Evolutionary conservation across 1,140 invertebrate species (phyloP), one percentile per base, ranked within the genome.

Genomic region (Cataglyphis hispanica): DNA sequence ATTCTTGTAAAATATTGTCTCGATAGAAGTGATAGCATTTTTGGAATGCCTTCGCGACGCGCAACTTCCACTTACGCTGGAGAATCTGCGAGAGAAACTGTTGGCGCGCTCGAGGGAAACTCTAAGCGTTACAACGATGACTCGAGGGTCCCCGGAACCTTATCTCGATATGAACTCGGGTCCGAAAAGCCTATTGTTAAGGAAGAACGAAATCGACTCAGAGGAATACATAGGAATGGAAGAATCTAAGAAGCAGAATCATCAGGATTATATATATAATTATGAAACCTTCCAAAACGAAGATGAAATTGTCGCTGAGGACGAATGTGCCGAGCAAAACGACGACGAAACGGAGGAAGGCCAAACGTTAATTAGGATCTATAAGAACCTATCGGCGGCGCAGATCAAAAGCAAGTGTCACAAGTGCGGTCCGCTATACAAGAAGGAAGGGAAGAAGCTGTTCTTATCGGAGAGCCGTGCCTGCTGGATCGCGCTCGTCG

Each of bases 161-260:
- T 95, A 95, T 56, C 74, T 95, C 22, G 90, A 94, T 22, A 95
- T 95, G 94, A 94, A 87, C 25, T 91, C 64, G 1, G 83, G 81
- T 7, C 50, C 58, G 85, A 81, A 92, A 88, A 77, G 92, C 91
- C 40, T 91, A 10, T 34, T 88, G 6, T 63, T 27, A 40, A 61
- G 58, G 1, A 81, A 53, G 8, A 85, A 56, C 8, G 86, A 88
- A 8, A 19, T 11, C 7, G 88, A 92, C 2, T 43, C 72, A 3
- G 74, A 90, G 31, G 93, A 93, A 22, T 94, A 93, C 70, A 88
- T 93, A 8, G 86, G 85, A 6, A 86, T 88, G 8, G 91, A 92
- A 11, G 84, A 90, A 25, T 37, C 19, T n/a, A 80, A 50, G 7
- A 31, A 19, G 10, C n/a, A 60, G 11, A 50, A 13, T 0, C 84